Evolutionary conservation across 2,888 invertebrate species (phyloP).

Genomic region (Polydrusus pterygomalis): DNA sequence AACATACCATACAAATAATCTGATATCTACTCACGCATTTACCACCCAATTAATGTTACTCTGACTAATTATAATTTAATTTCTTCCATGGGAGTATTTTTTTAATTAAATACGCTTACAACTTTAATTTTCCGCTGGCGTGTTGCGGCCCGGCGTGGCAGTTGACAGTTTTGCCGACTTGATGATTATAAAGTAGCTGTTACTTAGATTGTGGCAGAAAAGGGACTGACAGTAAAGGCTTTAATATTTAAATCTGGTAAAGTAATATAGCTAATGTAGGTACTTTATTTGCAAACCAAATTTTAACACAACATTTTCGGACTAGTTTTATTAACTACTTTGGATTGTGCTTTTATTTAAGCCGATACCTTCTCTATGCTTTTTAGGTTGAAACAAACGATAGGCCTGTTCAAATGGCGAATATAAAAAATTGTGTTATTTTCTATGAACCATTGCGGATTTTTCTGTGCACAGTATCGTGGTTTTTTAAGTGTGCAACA

Average conservation of each 20-base stretch:
- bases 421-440: too few species aligned
- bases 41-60: constrained; percentile 32
- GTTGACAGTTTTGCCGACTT: constrained; percentile 35
- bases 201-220: constrained; percentile 21
- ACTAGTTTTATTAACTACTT: neutral
- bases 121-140: constrained; percentile 39
- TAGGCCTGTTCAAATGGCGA: too few species aligned
- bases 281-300: neutral
- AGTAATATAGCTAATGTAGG: neutral
- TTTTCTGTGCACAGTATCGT: too few species aligned
- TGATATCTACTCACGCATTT: constrained; percentile 24
- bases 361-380: too few species aligned
- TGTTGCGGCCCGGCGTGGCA: constrained; percentile 17
- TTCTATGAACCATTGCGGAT: too few species aligned
- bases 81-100: constrained; percentile 19
- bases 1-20: constrained; percentile 1
- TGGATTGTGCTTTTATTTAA: neutral
- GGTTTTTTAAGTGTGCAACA: too few species aligned
- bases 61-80: constrained; percentile 23
- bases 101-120: constrained; percentile 31
- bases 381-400: too few species aligned
- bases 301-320: neutral
- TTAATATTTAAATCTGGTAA: constrained; percentile 18
- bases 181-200: constrained; percentile 39
- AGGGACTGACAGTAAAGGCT: constrained; percentile 14